A percentile compares a stretch with the other conserved stretches of the same genome.
These are phyloP conservation scores for Berghia stephanieae DNA, from an alignment of 1,140 invertebrate species.

Conservation along the genomic window DNA sequence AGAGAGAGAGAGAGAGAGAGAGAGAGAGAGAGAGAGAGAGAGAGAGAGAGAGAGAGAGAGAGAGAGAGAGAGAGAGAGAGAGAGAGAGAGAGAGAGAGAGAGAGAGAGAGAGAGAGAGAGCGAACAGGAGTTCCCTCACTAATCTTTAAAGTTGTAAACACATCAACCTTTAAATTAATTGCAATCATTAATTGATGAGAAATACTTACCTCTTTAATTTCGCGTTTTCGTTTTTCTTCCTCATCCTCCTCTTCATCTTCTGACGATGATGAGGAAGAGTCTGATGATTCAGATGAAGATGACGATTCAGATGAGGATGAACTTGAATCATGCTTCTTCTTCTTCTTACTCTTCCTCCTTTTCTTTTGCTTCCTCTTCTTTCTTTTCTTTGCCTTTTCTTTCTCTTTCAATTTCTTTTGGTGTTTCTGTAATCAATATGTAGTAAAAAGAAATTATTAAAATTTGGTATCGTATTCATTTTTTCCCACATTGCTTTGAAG, in stretches of 20 bases:
- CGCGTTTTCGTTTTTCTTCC: slow-evolving; percentile 49
- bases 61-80: slow-evolving; percentile 18
- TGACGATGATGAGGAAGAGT: slow-evolving; percentile 31
- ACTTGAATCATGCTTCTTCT: slow-evolving; percentile 68
- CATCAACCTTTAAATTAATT: too few species aligned
- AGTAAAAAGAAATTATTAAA: too few species aligned
- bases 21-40: slow-evolving; percentile 18
- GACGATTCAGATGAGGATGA: too few species aligned
- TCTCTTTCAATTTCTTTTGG: slow-evolving; percentile 43
- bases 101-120: neutral
- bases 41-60: slow-evolving; percentile 15
- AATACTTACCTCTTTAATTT: slow-evolving; percentile 32
- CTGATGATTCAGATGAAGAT: neutral
- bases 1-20: slow-evolving; percentile 18
- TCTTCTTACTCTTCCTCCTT: slow-evolving; percentile 68
- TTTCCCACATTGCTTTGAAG: too few species aligned
- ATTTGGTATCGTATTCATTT: too few species aligned
- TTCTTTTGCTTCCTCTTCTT: slow-evolving; percentile 72
- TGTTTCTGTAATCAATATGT: slow-evolving; percentile 50
- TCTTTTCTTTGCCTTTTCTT: slow-evolving; percentile 76
- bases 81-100: neutral
- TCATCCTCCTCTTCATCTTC: slow-evolving; percentile 64
- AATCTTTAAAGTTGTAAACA: too few species aligned
- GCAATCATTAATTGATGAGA: too few species aligned
- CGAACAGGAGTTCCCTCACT: neutral